Conservation (phyloP, 2,888 invertebrate species). For the Scrobipalpa costella region DNA sequence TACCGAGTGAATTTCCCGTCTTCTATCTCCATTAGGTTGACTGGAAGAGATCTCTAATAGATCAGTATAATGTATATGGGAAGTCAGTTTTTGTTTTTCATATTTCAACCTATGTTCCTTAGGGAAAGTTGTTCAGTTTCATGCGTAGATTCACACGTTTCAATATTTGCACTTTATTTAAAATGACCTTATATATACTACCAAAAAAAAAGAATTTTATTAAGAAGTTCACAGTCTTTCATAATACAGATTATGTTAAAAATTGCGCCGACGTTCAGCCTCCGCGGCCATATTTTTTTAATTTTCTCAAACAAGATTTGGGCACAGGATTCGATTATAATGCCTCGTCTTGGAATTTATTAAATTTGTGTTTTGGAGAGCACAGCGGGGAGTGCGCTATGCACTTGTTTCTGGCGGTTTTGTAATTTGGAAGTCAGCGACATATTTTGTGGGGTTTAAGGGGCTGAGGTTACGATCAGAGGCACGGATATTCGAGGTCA, state of each 20-base stretch:
- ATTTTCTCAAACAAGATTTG: constrained; percentile 73
- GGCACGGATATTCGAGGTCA: no score
- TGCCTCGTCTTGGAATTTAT: constrained; percentile 60
- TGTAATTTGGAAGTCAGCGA: constrained; percentile 19
- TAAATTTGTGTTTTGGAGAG: constrained; percentile 60
- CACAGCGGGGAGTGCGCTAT: constrained; percentile 44
- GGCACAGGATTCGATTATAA: constrained; percentile 69
- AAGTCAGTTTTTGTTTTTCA: no score
- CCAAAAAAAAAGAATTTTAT: constrained; percentile 54
- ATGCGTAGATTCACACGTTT: neutral
- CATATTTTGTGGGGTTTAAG: constrained; percentile 23
- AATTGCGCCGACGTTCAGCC: constrained; percentile 73
- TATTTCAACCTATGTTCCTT: no score
- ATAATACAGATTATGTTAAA: constrained; percentile 75
- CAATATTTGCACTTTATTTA: neutral
- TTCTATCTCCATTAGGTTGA: no score
- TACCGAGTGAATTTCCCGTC: no score
- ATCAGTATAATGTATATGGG: no score
- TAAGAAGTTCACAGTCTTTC: constrained; percentile 56
- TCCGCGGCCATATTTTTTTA: constrained; percentile 71
- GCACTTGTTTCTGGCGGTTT: constrained; percentile 45
- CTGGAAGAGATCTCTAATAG: no score
- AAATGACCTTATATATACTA: neutral
- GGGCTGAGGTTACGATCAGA: constrained; percentile 9
- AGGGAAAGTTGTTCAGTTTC: no score